Percentiles rank a stretch among this genome's conserved stretches.
These are phyloP conservation scores for Pollenia labialis DNA, from an alignment of 2,888 invertebrate genomes.

Conservation along the genomic window DNA sequence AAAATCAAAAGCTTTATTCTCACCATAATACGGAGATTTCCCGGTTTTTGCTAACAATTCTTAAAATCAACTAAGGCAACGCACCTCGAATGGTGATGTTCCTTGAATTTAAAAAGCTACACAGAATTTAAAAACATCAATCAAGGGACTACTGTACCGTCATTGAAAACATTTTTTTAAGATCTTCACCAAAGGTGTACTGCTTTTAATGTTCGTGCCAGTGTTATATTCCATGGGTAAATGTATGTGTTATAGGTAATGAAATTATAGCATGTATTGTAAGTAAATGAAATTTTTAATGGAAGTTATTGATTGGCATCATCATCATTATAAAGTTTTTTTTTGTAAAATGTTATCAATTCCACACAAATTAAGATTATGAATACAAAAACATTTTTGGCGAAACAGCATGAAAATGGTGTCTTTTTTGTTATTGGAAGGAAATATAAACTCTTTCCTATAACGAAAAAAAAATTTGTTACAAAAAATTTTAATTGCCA, in stretches of 20 bases:
- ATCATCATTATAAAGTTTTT: constrained; percentile 39
- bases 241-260: no score
- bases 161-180: no score
- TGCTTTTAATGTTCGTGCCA: constrained; percentile 2
- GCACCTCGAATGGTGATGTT: no score
- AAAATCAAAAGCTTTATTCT: no score
- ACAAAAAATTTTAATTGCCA: neutral
- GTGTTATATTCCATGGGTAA: neutral
- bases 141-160: no score
- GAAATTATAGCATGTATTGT: constrained; percentile 10
- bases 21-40: no score
- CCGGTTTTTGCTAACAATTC: no score
- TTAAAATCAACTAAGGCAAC: no score
- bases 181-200: neutral
- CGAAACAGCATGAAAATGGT: neutral
- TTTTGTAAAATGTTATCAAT: constrained; percentile 3
- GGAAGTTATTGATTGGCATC: constrained; percentile 35
- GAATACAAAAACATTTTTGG: neutral
- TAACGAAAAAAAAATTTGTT: neutral
- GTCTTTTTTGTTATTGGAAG: constrained; percentile 1
- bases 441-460: neutral
- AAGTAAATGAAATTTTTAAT: constrained; percentile 28
- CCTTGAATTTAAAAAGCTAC: no score
- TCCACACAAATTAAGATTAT: constrained; percentile 2
- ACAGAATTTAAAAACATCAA: no score